Conservation (phyloP, 2,888 invertebrate genomes). For the Palloptera scutellata region DNA sequence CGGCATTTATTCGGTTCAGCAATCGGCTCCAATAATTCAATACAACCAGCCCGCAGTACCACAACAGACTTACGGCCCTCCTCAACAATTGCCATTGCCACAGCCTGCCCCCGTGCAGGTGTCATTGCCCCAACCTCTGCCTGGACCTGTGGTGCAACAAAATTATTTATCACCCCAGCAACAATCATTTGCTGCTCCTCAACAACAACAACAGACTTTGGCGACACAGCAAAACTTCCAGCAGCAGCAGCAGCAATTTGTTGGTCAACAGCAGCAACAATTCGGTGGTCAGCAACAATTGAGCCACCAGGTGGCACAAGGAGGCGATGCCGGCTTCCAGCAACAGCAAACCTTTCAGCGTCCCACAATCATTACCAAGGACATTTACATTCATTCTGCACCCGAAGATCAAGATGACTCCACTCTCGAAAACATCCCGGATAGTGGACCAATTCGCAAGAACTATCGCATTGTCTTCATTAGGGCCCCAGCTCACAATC, state of each 20-base stretch:
- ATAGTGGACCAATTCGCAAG: conserved; percentile 56
- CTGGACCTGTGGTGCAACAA: conserved; percentile 9
- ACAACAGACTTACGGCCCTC: conserved; percentile 17
- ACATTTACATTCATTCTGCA: conserved; percentile 60
- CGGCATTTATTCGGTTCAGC: conserved; percentile 5
- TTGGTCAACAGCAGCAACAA: conserved; percentile 15
- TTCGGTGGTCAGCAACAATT: conserved; percentile 30
- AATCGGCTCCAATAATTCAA: conserved; percentile 16
- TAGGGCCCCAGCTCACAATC: conserved; percentile 63
- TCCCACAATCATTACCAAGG: conserved; percentile 53
- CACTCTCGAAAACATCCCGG: conserved; percentile 37
- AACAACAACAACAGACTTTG: conserved; percentile 21
- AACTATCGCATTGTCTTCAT: conserved; percentile 63
- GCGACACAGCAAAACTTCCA: conserved; percentile 19
- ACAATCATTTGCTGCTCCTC: background rate
- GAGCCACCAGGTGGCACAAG: conserved; percentile 24
- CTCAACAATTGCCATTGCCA: background rate
- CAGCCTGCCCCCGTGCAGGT: conserved; percentile 27
- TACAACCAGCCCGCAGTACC: conserved; percentile 1
- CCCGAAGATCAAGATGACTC: conserved; percentile 59
- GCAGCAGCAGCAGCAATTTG: conserved; percentile 26
- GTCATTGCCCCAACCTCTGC: conserved; percentile 2
- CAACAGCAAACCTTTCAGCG: conserved; percentile 24
- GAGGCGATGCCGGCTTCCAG: conserved; percentile 9
- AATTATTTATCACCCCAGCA: conserved; percentile 8